Percentiles rank a stretch among this genome's conserved stretches.
phyloP scores from a whole-genome alignment of 1,140 invertebrate genomes.

The Leguminivora glycinivorella region DNA sequence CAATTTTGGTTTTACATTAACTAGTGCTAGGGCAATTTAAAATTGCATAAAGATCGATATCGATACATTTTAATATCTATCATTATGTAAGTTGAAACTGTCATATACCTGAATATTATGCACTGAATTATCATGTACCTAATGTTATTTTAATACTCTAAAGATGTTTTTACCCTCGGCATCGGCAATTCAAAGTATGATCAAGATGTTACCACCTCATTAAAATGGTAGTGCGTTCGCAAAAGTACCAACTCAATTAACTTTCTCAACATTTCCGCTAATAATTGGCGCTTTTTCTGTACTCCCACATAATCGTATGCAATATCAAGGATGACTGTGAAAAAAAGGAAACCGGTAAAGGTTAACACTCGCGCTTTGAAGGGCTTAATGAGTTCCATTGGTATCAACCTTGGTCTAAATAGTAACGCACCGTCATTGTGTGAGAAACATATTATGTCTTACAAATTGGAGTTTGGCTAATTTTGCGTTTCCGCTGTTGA shows the following conservation, averaged over 20 bases:
- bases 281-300: neutral
- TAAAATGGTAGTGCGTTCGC: neutral
- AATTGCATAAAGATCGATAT: too few relatives aligned
- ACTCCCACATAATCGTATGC: neutral
- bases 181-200: too few relatives aligned
- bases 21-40: too few relatives aligned
- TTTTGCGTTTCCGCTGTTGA: neutral
- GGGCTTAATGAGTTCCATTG: conserved; percentile 18
- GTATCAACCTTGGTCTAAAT: conserved; percentile 10
- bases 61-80: too few relatives aligned
- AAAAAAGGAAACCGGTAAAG: conserved; percentile 11
- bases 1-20: too few relatives aligned
- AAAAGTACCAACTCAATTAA: neutral
- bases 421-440: conserved; percentile 18
- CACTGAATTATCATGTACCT: too few relatives aligned
- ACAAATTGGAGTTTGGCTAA: neutral
- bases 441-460: conserved; percentile 11
- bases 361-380: conserved; percentile 11
- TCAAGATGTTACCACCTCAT: neutral
- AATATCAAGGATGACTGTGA: conserved; percentile 1
- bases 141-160: too few relatives aligned
- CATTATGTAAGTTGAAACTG: too few relatives aligned
- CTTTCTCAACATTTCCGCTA: neutral
- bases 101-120: too few relatives aligned
- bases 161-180: too few relatives aligned